Base-by-base conservation (phyloP, 23 tunicate genomes). In the Diplosoma virens region DNA sequence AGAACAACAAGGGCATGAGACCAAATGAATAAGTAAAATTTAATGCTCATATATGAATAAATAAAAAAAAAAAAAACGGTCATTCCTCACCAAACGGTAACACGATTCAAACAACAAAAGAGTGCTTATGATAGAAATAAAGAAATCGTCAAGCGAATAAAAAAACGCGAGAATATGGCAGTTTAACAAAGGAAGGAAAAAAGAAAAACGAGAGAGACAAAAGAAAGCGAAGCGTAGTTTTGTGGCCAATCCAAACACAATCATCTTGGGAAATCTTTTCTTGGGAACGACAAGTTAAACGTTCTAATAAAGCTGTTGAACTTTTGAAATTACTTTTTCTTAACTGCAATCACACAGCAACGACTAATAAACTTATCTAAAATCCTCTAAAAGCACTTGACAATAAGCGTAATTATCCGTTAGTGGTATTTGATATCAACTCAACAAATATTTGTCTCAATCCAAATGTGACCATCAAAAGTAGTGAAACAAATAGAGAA, bases 51-150 rank as follows among this genome's bases (percentile, higher is more conserved):
- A 3, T 58, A 68, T 22, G 53, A 68, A 20, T 37, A 22, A 4
- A 29, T 26, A 7, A 63, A 23, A 24, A 4, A 52, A 68, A 68
- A 52, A 54, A 29, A 3, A 65, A 24, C n/a, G n/a, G n/a, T n/a
- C 21, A 14, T 22, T 18, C 23, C 21, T 16, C 25, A 5, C 22
- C 69, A 6, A 63, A 63, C 69, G 69, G 30, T 26, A 34, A 63
- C 30, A 63, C 69, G 30, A 63, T 63, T 63, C 69, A 63, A 63
- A 63, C 11, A 25, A 63, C 35, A 63, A 34, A 63, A 63, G 6
- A 36, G 35, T 63, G 70, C 67, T 76, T 76, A 76, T 76, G 81
- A 76, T 76, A 70, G 37, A 76, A 76, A 76, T 59, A 76, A 59
- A 59, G 23, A 36, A 2, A 26, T 24, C 33, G 59, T 37, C 34